These are phyloP conservation scores for Orchestes rusci DNA, from an alignment of 2,888 invertebrate genomes.

Conservation along the genomic window DNA sequence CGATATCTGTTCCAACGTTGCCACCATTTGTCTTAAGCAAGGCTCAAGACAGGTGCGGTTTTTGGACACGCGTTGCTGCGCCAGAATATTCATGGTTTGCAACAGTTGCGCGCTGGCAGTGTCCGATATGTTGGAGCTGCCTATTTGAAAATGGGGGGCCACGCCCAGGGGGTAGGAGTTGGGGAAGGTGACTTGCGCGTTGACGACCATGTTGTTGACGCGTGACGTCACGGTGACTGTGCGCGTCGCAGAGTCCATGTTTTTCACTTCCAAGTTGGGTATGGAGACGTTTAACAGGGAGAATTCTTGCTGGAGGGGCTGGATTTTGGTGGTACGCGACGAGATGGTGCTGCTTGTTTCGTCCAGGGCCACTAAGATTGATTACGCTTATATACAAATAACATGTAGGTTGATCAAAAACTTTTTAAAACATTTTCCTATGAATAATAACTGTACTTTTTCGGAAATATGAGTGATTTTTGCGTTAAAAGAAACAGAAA, in stretches of 20 bases:
- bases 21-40: conserved; percentile 67
- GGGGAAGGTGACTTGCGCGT: conserved; percentile 63
- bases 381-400: too few species aligned
- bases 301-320: conserved; percentile 67
- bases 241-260: conserved; percentile 47
- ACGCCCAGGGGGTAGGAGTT: conserved; percentile 64
- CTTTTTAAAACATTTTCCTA: too few species aligned
- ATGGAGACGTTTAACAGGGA: conserved; percentile 68
- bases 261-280: conserved; percentile 59
- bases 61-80: conserved; percentile 74
- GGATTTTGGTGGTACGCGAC: conserved; percentile 45
- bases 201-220: conserved; percentile 48
- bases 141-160: conserved; percentile 60
- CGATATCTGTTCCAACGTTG: conserved; percentile 55
- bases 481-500: too few species aligned
- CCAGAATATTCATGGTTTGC: conserved; percentile 73
- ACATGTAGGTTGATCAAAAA: too few species aligned
- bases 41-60: conserved; percentile 83
- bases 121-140: conserved; percentile 61
- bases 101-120: conserved; percentile 64
- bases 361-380: too few species aligned
- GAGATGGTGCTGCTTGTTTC: conserved; percentile 24
- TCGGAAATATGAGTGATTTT: too few species aligned
- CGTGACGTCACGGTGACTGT: conserved; percentile 53
- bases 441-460: too few species aligned